Base-by-base conservation (phyloP, 2,797 vertebrate species). In the Ambastaia sidthimunki region DNA sequence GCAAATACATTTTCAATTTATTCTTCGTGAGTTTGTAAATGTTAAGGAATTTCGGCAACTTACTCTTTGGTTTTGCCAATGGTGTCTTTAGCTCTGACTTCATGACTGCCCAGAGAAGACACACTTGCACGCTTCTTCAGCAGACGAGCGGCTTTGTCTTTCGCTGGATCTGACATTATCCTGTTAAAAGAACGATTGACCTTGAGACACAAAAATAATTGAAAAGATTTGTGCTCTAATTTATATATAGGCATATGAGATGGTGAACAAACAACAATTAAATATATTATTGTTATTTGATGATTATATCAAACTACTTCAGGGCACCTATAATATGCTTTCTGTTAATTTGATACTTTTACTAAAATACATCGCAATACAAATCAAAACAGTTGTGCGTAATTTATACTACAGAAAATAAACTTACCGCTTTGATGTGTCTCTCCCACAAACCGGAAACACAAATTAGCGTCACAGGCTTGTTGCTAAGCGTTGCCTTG, bases 31-130 rank as follows among this genome's bases (percentile, higher is more conserved):
- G 48, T 62, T 3, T 28, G 5, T 55, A 71, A n/a, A 25, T 60
- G n/a, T 70, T 34, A 62, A 41, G 15, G 10, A 18, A 41, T 50
- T 7, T 10, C 0, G 7, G 70, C 2, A 19, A 90, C 94, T 91
- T 84, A 97, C 96, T 93, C 93, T 83, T 94, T 95, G 16, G 87
- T 85, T 81, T 55, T 94, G 19, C 87, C 83, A 9, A 81, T 37
- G 1, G 84, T 83, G 25, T 93, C 93, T 83, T 91, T 93, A 68
- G 83, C 82, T 88, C 48, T 88, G 75, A 91, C 80, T 6, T 94
- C 94, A 77, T 91, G 91, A 71, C 91, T 91, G 52, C 88, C 87
- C 1, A 93, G 89, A 11, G 94, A 93, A 0, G 92, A 90, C 21
- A 89, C 16, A 72, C 91, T 95, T 13, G 86, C 89, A 25, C 87